Conservation (phyloP, 92 coral and sea anemone genomes). For the Porites rus region DNA sequence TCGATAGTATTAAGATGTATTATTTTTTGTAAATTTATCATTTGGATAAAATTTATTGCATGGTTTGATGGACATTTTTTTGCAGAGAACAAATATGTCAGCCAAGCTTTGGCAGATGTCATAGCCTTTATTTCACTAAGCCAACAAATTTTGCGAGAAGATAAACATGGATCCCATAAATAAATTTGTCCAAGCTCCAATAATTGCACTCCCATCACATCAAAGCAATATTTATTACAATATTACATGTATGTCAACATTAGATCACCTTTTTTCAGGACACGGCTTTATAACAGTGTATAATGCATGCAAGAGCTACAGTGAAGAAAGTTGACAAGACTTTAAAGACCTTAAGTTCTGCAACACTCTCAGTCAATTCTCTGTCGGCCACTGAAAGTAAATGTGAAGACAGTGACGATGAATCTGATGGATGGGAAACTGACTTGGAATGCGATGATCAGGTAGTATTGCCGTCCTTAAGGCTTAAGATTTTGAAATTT, state of each 20-base stretch:
- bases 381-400: neutral
- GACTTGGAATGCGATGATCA: constrained; percentile 77
- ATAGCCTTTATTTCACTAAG: constrained; percentile 10
- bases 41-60: neutral
- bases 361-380: constrained; percentile 11
- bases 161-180: neutral
- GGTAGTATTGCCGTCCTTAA: constrained; percentile 20
- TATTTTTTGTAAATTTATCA: neutral
- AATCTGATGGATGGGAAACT: constrained; percentile 89
- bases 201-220: too few species aligned
- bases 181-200: too few species aligned
- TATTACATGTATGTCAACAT: too few species aligned
- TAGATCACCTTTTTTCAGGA: neutral
- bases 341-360: constrained; percentile 67
- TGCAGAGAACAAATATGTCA: neutral
- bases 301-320: constrained; percentile 49
- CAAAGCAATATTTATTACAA: too few species aligned
- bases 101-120: constrained; percentile 14
- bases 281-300: neutral
- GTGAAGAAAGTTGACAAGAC: constrained; percentile 85
- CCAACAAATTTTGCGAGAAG: neutral
- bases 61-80: neutral
- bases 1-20: too few species aligned
- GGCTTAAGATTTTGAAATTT: too few species aligned
- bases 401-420: constrained; percentile 62